A percentile compares a stretch with the other conserved stretches of the same genome.
Conservation (phyloP, 2,797 vertebrate species). For the Sciurus carolinensis region DNA sequence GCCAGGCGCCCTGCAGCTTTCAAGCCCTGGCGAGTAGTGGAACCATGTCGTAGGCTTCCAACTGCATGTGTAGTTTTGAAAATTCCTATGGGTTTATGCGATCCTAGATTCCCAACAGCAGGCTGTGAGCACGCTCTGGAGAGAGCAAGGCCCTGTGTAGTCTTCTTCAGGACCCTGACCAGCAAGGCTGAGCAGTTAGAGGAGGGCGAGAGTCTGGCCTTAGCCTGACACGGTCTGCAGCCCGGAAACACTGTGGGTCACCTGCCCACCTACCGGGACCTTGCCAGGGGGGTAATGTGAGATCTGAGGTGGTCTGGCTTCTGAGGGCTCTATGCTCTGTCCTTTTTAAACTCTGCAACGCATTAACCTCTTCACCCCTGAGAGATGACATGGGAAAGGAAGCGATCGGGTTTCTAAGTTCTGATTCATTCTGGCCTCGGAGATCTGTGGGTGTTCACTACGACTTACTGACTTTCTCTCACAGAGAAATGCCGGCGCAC, state of each 20-base stretch:
- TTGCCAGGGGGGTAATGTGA: not conserved
- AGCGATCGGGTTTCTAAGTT: conserved; percentile 55
- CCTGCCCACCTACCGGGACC: not conserved
- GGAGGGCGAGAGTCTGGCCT: not conserved
- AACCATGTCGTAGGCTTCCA: not conserved
- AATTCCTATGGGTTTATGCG: no score
- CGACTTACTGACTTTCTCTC: conserved; percentile 69
- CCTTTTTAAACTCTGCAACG: conserved; percentile 35
- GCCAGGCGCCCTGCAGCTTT: not conserved
- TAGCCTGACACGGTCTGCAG: not conserved
- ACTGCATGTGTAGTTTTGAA: not conserved
- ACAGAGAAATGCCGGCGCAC: conserved; percentile 32
- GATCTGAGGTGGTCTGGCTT: not conserved
- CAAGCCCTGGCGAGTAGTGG: not conserved
- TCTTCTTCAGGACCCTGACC: not conserved
- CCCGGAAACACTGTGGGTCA: not conserved
- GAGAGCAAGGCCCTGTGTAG: not conserved
- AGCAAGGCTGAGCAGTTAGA: not conserved
- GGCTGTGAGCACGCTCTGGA: not conserved
- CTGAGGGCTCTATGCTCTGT: not conserved
- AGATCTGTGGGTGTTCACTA: conserved; percentile 72
- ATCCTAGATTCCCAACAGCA: not conserved
- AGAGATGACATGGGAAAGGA: conserved; percentile 63
- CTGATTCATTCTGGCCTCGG: conserved; percentile 73
- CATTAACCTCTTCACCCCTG: conserved; percentile 57